Evolutionary conservation across 2,113 vertebrate genomes (phyloP).

Genomic region (Maylandia zebra): DNA sequence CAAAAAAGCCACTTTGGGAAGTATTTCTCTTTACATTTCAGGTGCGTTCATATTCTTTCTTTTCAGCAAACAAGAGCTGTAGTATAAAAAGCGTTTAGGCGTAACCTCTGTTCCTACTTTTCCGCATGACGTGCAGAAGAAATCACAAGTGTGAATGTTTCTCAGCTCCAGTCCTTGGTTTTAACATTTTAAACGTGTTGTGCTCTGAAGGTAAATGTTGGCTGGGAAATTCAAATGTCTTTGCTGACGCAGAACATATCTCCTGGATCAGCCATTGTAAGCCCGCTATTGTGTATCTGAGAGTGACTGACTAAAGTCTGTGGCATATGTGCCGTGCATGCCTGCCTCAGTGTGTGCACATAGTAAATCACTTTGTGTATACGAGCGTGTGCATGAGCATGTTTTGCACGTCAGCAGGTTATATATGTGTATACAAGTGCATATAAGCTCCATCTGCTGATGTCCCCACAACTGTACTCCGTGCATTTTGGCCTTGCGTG

Average conservation of each 20-base stretch:
- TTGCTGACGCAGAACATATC: constrained; percentile 61
- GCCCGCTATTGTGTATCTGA: constrained; percentile 54
- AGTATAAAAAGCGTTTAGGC: neutral
- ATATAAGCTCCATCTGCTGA: neutral
- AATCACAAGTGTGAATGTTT: neutral
- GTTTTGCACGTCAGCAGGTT: constrained; percentile 40
- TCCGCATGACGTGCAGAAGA: neutral
- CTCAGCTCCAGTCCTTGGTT: neutral
- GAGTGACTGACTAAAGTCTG: constrained; percentile 57
- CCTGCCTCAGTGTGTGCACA: constrained; percentile 32
- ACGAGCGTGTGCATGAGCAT: neutral
- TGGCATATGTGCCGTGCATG: constrained; percentile 54
- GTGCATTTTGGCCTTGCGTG: neutral
- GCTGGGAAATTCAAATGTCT: constrained; percentile 53
- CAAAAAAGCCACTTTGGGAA: neutral
- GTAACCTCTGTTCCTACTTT: neutral
- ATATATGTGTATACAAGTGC: constrained; percentile 1
- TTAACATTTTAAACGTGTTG: neutral
- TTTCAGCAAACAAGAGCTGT: neutral
- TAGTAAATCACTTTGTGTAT: constrained; percentile 32
- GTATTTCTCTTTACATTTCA: neutral
- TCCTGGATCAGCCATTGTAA: constrained; percentile 61
- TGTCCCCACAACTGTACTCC: neutral
- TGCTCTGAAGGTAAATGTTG: constrained; percentile 47
- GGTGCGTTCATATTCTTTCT: neutral